A percentile compares a stretch with the other conserved stretches of the same genome.
phyloP scores from a whole-genome alignment of 2,797 vertebrate genomes.

The Myiotriccus ornatus region DNA sequence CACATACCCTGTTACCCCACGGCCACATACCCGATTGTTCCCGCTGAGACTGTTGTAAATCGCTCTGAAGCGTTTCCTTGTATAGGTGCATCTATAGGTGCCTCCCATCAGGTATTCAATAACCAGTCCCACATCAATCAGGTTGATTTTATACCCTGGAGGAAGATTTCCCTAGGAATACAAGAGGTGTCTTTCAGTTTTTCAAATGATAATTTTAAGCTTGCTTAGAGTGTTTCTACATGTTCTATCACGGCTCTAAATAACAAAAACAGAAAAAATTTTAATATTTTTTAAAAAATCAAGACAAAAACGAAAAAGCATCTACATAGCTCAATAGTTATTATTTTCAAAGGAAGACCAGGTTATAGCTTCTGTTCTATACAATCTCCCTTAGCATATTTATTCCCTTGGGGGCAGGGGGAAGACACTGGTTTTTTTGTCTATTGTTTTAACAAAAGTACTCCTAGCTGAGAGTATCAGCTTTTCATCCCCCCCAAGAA shows the following conservation, averaged over 20 bases:
- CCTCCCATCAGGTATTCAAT: slow-evolving; percentile 98
- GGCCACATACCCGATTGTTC: slow-evolving; percentile 85
- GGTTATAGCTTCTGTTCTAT: background rate
- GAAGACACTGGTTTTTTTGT: background rate
- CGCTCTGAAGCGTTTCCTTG: slow-evolving; percentile 94
- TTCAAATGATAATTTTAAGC: background rate
- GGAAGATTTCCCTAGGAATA: slow-evolving; percentile 91
- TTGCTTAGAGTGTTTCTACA: background rate
- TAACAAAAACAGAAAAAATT: background rate
- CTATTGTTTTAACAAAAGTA: background rate
- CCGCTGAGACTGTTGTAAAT: slow-evolving; percentile 98
- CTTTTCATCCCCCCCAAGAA: background rate
- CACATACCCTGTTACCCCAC: rapidly evolving
- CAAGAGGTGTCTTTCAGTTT: background rate
- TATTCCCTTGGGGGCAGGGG: background rate
- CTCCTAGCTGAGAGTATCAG: background rate
- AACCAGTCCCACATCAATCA: slow-evolving; percentile 95
- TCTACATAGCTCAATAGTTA: background rate
- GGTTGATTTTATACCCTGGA: slow-evolving; percentile 95
- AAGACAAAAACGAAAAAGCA: background rate
- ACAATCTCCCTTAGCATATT: background rate
- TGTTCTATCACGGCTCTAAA: background rate
- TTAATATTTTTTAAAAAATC: background rate
- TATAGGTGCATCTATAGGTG: slow-evolving; percentile 97
- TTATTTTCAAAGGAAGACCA: background rate